Percentiles rank a stretch among this genome's conserved stretches.
Conservation (phyloP, 2,113 vertebrate species). For the Trematocara zebra region DNA sequence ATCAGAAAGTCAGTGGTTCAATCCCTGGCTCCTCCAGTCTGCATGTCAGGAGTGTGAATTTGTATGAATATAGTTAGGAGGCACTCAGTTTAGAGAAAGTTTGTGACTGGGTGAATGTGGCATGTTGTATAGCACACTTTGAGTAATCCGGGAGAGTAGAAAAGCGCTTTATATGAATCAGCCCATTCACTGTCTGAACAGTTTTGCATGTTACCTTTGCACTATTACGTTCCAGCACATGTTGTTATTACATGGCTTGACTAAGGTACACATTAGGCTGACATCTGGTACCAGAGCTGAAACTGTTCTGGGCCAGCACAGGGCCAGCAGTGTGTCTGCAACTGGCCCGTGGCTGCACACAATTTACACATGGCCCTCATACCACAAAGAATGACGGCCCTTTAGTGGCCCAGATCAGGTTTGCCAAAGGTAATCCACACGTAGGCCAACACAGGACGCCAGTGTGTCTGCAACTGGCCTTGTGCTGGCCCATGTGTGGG, state of each 20-base stretch:
- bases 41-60: neutral
- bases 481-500: neutral
- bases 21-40: neutral
- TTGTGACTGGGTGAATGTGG: neutral
- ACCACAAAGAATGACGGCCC: neutral
- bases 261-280: neutral
- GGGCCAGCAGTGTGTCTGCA: neutral
- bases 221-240: neutral
- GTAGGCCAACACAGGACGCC: neutral
- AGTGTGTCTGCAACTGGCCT: neutral
- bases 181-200: neutral
- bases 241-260: neutral
- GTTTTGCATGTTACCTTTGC: neutral
- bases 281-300: neutral
- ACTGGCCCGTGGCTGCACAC: neutral
- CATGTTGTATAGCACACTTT: neutral
- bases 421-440: neutral
- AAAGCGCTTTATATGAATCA: neutral
- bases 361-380: neutral
- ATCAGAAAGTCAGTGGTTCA: neutral
- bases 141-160: neutral
- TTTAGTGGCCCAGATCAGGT: neutral
- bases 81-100: neutral
- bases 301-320: neutral
- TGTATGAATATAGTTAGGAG: neutral